Conservation (phyloP, 2,797 vertebrate genomes). For the Vultur gryphus region DNA sequence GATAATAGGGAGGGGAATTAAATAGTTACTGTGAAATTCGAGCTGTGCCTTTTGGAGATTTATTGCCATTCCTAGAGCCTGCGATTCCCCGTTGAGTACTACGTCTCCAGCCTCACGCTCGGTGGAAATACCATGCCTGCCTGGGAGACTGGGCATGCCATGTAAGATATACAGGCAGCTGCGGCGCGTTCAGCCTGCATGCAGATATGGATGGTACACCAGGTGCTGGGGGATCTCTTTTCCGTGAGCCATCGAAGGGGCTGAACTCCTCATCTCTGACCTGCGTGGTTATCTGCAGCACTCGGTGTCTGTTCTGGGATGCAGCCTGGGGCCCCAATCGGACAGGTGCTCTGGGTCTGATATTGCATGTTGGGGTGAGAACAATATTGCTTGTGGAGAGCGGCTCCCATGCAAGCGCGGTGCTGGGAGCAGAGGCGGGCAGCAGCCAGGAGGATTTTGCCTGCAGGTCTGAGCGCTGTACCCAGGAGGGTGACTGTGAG, state of each 20-base stretch:
- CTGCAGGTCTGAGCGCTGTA: background rate
- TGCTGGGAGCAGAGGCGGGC: background rate
- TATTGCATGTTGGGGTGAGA: background rate
- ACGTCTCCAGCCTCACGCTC: background rate
- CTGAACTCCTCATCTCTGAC: background rate
- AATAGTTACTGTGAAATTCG: background rate
- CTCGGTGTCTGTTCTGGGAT: background rate
- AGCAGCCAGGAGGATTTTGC: background rate
- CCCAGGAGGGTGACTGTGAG: background rate
- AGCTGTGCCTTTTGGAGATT: background rate
- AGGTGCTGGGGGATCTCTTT: background rate
- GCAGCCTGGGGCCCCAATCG: background rate
- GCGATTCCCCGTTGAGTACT: background rate
- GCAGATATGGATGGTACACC: background rate
- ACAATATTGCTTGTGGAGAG: background rate
- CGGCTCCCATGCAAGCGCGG: fast-evolving
- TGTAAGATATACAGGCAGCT: background rate
- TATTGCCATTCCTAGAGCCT: background rate
- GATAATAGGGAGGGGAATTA: background rate
- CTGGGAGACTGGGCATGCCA: background rate
- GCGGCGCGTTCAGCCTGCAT: background rate
- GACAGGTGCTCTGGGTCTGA: background rate
- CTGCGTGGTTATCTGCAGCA: background rate
- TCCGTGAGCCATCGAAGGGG: background rate
- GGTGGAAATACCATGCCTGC: background rate